Base-by-base conservation (phyloP, 1,140 invertebrate genomes). In the silkworm (Bombyx mori) region DNA sequence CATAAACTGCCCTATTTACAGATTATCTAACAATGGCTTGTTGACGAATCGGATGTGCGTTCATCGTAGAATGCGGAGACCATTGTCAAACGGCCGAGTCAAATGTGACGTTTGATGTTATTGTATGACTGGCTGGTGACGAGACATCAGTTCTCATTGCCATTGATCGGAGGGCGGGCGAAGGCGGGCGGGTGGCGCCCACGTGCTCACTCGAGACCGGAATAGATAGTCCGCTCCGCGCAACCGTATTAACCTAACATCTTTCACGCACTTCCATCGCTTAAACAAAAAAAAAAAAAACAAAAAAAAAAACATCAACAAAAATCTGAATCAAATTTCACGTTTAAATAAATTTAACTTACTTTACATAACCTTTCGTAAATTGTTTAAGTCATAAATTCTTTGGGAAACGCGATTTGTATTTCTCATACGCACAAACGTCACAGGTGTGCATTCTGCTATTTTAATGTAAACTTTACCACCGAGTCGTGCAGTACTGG, bases 151-250 rank as follows among this genome's bases (percentile, higher is more conserved):
- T 77, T 85, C 76, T 75, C 75, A 67, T 71, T 63, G 65, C 74
- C 77, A 82, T 82, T 82, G 78, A 82, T 77, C 79, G 77, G 71
- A 67, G 71, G 74, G 75, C 73, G 72, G 77, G 77, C 70, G 18
- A 69, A 68, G 65, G 68, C 69, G 76, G 78, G 69, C 70, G 74
- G 57, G 52, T 65, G 68, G 61, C 63, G 67, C 75, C 83, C 83
- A 86, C 82, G 82, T 86, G 81, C 65, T 75, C 71, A 69, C 71
- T 78, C 76, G 63, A 52, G 69, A 79, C 75, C 61, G 77, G 81
- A 86, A 86, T 86, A 86, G 79, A 65, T 78, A 86, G 82, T 86
- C 72, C 54, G 73, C 72, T 69, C 71, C 71, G 79, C 71, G 65
- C 69, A 57, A 63, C 66, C 59, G 71, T 56, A 62, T 66, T 52